Evolutionary conservation across 2,888 invertebrate genomes (phyloP).

Genomic region (Ophioninae sp.): DNA sequence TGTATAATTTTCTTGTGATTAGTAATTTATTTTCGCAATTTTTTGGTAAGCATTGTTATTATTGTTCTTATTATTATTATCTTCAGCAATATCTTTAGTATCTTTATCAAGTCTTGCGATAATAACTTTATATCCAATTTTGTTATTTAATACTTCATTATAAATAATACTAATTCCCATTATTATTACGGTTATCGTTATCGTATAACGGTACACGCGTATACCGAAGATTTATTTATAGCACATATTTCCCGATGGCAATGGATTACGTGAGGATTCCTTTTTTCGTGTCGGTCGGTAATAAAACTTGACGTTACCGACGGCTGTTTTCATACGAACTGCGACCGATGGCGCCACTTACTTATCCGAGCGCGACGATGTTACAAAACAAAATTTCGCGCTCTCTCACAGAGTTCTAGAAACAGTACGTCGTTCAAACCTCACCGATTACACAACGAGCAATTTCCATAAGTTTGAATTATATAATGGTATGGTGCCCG

Average conservation of each 20-base stretch:
- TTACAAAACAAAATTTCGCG: neutral
- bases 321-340: neutral
- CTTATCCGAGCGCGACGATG: neutral
- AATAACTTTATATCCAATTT: no score
- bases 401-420: neutral
- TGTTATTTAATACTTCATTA: no score
- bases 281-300: neutral
- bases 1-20: no score
- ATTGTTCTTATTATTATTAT: no score
- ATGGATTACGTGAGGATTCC: neutral
- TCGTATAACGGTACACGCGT: no score
- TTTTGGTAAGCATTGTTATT: no score
- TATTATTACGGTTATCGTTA: no score
- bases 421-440: constrained; percentile 9
- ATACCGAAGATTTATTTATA: no score
- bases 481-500: neutral
- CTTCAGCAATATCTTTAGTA: no score
- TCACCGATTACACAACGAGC: constrained; percentile 8
- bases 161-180: no score
- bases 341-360: constrained; percentile 4
- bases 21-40: no score
- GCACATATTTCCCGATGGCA: neutral
- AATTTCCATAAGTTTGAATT: neutral
- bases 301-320: neutral
- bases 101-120: no score